Conservation (phyloP, 64 coral and sea anemone genomes). For the Actinia equina region DNA sequence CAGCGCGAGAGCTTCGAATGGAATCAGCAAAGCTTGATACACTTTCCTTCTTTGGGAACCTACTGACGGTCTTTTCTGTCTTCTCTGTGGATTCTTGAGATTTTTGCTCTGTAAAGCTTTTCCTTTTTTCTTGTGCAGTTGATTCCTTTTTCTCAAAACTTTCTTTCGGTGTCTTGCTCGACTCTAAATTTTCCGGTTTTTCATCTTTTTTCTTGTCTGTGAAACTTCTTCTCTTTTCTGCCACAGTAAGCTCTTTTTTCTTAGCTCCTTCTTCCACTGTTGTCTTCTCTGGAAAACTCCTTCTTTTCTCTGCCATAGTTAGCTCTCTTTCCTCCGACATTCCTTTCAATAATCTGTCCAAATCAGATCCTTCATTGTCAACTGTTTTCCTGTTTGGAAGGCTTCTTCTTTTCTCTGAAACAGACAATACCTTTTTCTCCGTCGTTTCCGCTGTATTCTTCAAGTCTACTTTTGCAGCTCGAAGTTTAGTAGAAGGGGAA, state of each 20-base stretch:
- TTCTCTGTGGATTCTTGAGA: neutral
- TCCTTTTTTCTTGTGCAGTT: neutral
- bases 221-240: conserved; percentile 7
- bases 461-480: neutral
- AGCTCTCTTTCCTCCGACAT: neutral
- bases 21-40: neutral
- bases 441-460: neutral
- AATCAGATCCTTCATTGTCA: conserved; percentile 11
- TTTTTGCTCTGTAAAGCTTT: neutral
- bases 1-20: neutral
- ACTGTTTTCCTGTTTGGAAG: neutral
- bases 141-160: neutral
- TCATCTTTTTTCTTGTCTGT: neutral
- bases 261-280: neutral
- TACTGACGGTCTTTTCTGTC: neutral
- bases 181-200: neutral
- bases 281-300: neutral
- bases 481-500: neutral
- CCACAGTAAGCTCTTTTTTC: neutral
- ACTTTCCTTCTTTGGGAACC: neutral
- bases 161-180: neutral
- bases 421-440: too few species aligned
- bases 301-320: neutral
- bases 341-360: neutral
- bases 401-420: conserved; percentile 25